These are phyloP conservation scores for Strigops habroptila DNA, from an alignment of 2,113 vertebrate species.

Conservation along the genomic window DNA sequence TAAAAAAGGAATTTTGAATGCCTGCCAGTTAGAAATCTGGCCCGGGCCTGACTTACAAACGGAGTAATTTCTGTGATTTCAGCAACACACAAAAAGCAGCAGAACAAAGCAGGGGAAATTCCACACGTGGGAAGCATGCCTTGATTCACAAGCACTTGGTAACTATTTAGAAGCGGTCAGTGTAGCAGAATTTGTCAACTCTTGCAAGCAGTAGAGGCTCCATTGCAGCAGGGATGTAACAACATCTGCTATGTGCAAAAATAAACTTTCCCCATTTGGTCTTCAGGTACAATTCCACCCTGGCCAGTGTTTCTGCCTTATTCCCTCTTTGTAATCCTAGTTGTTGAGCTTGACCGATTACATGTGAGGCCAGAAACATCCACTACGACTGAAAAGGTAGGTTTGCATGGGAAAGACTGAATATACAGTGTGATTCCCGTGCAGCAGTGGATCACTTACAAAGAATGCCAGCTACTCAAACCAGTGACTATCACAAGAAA, in stretches of 20 bases:
- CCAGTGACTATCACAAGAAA: not conserved
- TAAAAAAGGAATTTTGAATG: not conserved
- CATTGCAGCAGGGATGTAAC: slow-evolving; percentile 27
- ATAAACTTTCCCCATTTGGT: not conserved
- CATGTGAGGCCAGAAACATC: not conserved
- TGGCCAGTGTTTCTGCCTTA: not conserved
- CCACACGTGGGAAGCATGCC: slow-evolving; percentile 24
- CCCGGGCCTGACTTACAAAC: not conserved
- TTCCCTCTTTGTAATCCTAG: not conserved
- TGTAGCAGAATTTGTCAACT: not conserved
- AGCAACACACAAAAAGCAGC: slow-evolving; percentile 26
- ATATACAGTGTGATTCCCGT: not conserved
- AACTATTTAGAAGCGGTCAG: not conserved
- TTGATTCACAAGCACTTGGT: not conserved
- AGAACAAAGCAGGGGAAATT: slow-evolving; percentile 13
- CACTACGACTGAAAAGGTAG: not conserved
- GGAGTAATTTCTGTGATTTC: not conserved
- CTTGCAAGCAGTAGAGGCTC: not conserved
- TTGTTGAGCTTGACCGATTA: not conserved
- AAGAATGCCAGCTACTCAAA: not conserved
- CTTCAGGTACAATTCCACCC: not conserved
- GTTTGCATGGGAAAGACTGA: not conserved
- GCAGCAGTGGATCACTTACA: not conserved
- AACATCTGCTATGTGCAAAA: not conserved
- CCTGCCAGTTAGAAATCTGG: not conserved